Percentiles rank a stretch among this genome's conserved stretches.
These are phyloP conservation scores for Nanorana parkeri DNA, from an alignment of 2,113 vertebrate species.

Conservation along the genomic window DNA sequence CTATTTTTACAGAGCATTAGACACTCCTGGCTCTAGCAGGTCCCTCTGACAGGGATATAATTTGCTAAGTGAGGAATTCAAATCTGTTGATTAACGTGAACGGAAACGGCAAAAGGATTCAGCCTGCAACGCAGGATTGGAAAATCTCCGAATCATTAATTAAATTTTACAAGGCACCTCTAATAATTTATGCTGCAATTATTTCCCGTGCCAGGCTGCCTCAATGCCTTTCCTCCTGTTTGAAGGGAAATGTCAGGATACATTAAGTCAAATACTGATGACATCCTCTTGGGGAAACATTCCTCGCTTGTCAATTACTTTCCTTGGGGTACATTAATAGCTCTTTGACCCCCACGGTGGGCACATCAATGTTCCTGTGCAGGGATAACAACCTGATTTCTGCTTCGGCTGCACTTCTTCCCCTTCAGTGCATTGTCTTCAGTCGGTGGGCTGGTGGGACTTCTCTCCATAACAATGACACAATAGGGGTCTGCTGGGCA, in stretches of 20 bases:
- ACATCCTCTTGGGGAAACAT: conserved; percentile 45
- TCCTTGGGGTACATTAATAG: conserved; percentile 35
- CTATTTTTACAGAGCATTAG: no score
- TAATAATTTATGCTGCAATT: conserved; percentile 49
- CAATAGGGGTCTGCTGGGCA: no score
- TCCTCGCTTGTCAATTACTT: conserved; percentile 43
- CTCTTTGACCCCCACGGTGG: neutral
- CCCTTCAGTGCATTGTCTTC: no score
- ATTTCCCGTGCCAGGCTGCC: conserved; percentile 32
- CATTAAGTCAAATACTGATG: conserved; percentile 43
- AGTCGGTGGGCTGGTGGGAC: no score
- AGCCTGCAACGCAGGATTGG: conserved; percentile 14
- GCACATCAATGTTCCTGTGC: no score
- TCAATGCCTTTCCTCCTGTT: conserved; percentile 28
- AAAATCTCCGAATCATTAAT: conserved; percentile 39
- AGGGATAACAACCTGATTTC: no score
- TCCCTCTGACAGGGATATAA: conserved; percentile 2
- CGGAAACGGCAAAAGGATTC: conserved; percentile 25
- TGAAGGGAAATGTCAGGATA: conserved; percentile 46
- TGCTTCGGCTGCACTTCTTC: no score
- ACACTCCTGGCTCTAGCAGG: neutral
- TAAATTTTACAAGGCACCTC: conserved; percentile 40
- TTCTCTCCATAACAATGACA: no score
- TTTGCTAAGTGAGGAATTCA: conserved; percentile 25
- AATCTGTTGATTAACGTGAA: conserved; percentile 40